A percentile compares a stretch with the other conserved stretches of the same genome.
phyloP scores from a whole-genome alignment of 2,113 vertebrate genomes.

The Pseudorectes ferrugineus region DNA sequence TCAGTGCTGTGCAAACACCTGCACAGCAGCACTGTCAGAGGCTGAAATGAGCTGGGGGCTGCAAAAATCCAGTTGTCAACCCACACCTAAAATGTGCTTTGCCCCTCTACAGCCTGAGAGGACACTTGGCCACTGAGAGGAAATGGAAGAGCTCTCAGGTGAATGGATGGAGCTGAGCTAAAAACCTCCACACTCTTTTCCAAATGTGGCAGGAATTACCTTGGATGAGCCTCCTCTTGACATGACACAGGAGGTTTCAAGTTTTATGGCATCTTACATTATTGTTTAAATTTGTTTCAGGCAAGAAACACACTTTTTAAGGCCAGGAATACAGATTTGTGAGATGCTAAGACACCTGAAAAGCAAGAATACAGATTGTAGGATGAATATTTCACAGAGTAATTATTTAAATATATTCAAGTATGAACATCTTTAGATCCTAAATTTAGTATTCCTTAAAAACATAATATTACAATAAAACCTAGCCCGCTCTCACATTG shows the following conservation, averaged over 20 bases:
- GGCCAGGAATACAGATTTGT: constrained; percentile 52
- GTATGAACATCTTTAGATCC: constrained; percentile 54
- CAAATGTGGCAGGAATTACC: background rate
- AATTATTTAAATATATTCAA: constrained; percentile 70
- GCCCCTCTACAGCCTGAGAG: background rate
- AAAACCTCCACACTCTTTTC: background rate
- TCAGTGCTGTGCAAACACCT: background rate
- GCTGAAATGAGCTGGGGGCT: background rate
- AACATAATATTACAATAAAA: constrained; percentile 50
- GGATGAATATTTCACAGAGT: constrained; percentile 61
- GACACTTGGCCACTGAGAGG: background rate
- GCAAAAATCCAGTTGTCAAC: background rate
- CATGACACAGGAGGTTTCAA: constrained; percentile 37
- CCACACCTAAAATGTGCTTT: background rate
- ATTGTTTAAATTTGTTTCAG: constrained; percentile 59
- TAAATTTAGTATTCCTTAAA: constrained; percentile 64
- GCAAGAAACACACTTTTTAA: constrained; percentile 62
- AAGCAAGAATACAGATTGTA: constrained; percentile 64
- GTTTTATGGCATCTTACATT: constrained; percentile 52
- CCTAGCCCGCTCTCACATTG: background rate
- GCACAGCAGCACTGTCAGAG: background rate
- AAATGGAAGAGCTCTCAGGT: background rate
- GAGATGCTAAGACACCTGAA: constrained; percentile 61
- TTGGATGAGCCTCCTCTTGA: background rate
- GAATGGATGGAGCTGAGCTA: background rate